phyloP scores from a whole-genome alignment of 2,797 vertebrate species.

The Coranthus polyacanthus region DNA sequence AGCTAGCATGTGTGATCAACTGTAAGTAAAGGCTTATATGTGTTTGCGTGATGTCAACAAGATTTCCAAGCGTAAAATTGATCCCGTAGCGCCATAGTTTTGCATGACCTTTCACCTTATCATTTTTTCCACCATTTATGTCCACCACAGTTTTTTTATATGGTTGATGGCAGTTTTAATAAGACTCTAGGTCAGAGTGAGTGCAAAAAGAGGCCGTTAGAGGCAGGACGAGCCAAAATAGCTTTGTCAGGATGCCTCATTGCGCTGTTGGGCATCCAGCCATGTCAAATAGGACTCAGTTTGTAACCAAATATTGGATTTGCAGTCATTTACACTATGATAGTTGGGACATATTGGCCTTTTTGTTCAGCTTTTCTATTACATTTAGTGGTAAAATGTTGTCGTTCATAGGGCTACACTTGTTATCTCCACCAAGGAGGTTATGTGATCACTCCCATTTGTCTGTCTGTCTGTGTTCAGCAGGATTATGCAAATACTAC shows the following conservation, averaged over 20 bases:
- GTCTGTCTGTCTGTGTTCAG: neutral
- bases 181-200: slow-evolving; percentile 44
- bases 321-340: slow-evolving; percentile 50
- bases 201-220: slow-evolving; percentile 31
- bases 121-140: slow-evolving; percentile 58
- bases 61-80: slow-evolving; percentile 60
- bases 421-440: neutral
- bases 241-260: slow-evolving; percentile 29
- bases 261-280: slow-evolving; percentile 43
- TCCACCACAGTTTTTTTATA: slow-evolving; percentile 9
- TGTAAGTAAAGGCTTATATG: slow-evolving; percentile 41
- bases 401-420: neutral
- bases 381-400: slow-evolving; percentile 14
- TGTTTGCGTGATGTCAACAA: slow-evolving; percentile 44
- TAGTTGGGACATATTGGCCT: slow-evolving; percentile 31
- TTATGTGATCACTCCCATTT: neutral
- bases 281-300: slow-evolving; percentile 52
- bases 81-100: slow-evolving; percentile 42
- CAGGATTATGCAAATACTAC: neutral
- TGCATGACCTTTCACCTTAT: slow-evolving; percentile 51
- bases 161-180: slow-evolving; percentile 55
- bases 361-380: slow-evolving; percentile 31
- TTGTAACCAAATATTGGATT: slow-evolving; percentile 53
- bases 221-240: slow-evolving; percentile 45
- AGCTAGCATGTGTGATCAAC: slow-evolving; percentile 34